A percentile compares a stretch with the other conserved stretches of the same genome.
Evolutionary conservation across 2,888 invertebrate genomes (phyloP).

Genomic region (Vanessa cardui): DNA sequence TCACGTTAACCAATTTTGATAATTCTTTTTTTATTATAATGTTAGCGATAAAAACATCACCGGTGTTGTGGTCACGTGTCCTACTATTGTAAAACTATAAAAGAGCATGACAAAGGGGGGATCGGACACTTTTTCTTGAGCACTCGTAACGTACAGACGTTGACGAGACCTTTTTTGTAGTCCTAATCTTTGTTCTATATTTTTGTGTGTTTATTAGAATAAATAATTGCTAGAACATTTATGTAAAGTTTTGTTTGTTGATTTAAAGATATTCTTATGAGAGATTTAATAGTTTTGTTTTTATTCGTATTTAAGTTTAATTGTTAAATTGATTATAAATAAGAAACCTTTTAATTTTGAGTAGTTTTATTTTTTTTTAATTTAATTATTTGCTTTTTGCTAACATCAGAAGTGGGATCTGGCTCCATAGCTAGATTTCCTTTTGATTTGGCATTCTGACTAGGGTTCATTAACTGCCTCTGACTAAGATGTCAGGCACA

Average conservation of each 20-base stretch:
- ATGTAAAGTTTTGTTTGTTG: not conserved
- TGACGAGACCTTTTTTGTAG: no score
- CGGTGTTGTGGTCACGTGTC: no score
- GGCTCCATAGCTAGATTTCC: slow-evolving; percentile 3
- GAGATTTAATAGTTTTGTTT: slow-evolving; percentile 1
- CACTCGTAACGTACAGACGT: no score
- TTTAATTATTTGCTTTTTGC: not conserved
- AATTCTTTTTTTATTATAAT: no score
- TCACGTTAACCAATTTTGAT: no score
- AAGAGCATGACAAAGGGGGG: no score
- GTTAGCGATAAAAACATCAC: no score
- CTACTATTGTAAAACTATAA: no score
- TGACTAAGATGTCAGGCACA: not conserved
- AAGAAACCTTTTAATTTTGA: not conserved
- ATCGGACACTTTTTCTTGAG: no score
- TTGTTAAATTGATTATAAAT: not conserved
- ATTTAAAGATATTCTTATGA: slow-evolving; percentile 1
- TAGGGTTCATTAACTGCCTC: not conserved
- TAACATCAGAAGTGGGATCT: slow-evolving; percentile 2
- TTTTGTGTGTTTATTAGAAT: no score
- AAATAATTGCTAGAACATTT: not conserved
- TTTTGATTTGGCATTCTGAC: slow-evolving; percentile 2
- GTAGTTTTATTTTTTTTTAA: slow-evolving; percentile 2
- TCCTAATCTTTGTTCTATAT: no score
- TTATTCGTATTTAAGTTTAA: not conserved